Conservation (phyloP, 2,797 vertebrate species). For the Erpetoichthys calabaricus region DNA sequence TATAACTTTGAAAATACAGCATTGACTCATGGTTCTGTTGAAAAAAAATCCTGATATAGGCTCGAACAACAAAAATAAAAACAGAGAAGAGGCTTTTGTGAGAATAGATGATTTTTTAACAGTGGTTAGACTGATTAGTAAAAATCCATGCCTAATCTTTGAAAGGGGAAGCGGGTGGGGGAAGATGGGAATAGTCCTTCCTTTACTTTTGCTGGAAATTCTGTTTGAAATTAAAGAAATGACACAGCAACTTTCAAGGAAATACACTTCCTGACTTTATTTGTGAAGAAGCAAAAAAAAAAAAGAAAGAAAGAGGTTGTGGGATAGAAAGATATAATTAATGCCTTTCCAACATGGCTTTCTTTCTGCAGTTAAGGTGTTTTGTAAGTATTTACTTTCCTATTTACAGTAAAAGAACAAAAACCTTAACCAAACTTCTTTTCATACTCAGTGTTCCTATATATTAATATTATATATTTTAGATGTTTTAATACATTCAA, state of each 20-base stretch:
- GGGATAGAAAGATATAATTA: conserved; percentile 41
- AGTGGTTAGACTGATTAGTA: too few relatives aligned
- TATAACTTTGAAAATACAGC: conserved; percentile 57
- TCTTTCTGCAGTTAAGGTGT: neutral
- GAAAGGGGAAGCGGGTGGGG: too few relatives aligned
- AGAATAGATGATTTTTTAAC: too few relatives aligned
- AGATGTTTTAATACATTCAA: too few relatives aligned
- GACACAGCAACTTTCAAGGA: conserved; percentile 61
- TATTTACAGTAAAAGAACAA: conserved; percentile 8
- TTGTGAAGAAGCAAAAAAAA: conserved; percentile 15
- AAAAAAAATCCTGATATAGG: too few relatives aligned
- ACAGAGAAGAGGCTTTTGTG: too few relatives aligned
- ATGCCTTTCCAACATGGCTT: neutral
- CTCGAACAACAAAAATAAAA: too few relatives aligned
- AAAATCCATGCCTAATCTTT: too few relatives aligned
- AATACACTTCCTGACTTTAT: conserved; percentile 36
- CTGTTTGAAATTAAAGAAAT: conserved; percentile 60
- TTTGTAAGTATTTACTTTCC: conserved; percentile 1
- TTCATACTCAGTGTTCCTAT: too few relatives aligned
- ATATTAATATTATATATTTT: too few relatives aligned
- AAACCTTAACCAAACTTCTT: neutral
- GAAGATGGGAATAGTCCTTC: conserved; percentile 29
- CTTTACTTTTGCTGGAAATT: conserved; percentile 42
- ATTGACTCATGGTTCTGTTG: conserved; percentile 40
- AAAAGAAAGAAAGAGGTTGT: conserved; percentile 28